These are phyloP conservation scores for Agrotis ipsilon DNA, from an alignment of 2,888 invertebrate genomes.

Conservation along the genomic window DNA sequence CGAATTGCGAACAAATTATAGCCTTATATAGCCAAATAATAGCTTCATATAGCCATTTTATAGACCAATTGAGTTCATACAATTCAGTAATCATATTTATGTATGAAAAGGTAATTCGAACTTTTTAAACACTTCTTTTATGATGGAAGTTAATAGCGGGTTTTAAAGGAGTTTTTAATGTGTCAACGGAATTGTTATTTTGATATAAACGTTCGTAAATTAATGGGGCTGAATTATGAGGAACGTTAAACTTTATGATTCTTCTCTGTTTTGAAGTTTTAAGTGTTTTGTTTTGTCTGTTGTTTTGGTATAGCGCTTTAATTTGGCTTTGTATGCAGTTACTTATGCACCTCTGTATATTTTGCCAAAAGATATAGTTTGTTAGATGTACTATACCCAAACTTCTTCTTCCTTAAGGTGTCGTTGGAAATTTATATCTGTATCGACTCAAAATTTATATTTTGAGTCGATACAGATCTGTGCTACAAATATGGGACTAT, in stretches of 20 bases:
- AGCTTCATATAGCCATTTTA: slow-evolving; percentile 50
- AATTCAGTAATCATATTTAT: slow-evolving; percentile 55
- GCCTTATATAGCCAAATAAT: slow-evolving; percentile 61
- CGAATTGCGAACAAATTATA: slow-evolving; percentile 69
- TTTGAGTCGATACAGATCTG: too few relatives aligned
- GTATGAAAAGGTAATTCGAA: slow-evolving; percentile 45
- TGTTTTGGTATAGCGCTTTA: neutral
- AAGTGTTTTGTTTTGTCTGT: slow-evolving; percentile 2
- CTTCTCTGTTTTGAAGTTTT: slow-evolving; percentile 11
- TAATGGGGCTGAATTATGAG: slow-evolving; percentile 28
- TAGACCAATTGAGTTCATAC: slow-evolving; percentile 55
- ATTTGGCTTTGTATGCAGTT: neutral
- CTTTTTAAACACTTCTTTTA: slow-evolving; percentile 53
- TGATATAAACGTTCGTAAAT: slow-evolving; percentile 49
- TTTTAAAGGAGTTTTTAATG: slow-evolving; percentile 44
- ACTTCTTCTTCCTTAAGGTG: too few relatives aligned
- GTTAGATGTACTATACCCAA: too few relatives aligned
- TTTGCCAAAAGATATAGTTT: too few relatives aligned
- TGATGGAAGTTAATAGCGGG: slow-evolving; percentile 17
- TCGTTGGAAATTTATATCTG: too few relatives aligned
- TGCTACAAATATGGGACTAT: too few relatives aligned
- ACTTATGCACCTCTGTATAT: too few relatives aligned
- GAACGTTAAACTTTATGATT: slow-evolving; percentile 40
- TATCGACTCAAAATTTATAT: too few relatives aligned
- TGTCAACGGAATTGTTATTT: slow-evolving; percentile 42